Percentiles rank a stretch among this genome's conserved stretches.
phyloP scores from a whole-genome alignment of 1,140 invertebrate species.

The Eupeodes corollae region DNA sequence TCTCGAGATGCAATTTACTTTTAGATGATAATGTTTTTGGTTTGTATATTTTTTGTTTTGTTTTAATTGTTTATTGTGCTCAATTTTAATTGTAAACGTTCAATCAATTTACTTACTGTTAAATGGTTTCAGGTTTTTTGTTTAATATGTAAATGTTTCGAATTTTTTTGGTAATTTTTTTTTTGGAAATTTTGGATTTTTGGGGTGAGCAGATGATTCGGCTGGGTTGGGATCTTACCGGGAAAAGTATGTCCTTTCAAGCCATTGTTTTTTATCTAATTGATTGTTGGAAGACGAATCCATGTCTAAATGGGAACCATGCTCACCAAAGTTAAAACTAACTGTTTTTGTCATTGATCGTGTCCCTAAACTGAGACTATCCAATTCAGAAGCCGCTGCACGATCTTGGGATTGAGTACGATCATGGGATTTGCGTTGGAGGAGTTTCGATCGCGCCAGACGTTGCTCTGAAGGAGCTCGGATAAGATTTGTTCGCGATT shows the following conservation, averaged over 20 bases:
- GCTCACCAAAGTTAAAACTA: conserved; percentile 37
- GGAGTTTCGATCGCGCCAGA: not conserved
- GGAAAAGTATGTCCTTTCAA: conserved; percentile 35
- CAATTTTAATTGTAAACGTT: not conserved
- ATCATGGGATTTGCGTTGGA: conserved; percentile 7
- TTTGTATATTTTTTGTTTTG: not conserved
- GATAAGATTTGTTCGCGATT: not conserved
- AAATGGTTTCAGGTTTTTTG: too few species aligned
- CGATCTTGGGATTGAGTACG: conserved; percentile 32
- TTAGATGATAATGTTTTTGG: not conserved
- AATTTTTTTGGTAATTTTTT: not conserved
- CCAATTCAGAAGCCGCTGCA: conserved; percentile 19
- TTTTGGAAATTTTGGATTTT: conserved; percentile 4
- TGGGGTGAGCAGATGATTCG: not conserved
- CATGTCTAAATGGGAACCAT: conserved; percentile 30
- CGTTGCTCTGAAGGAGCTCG: conserved; percentile 26
- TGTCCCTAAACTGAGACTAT: conserved; percentile 20
- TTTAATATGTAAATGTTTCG: not conserved
- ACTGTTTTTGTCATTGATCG: conserved; percentile 36
- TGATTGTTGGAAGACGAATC: conserved; percentile 25
- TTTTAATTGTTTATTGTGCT: not conserved
- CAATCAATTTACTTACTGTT: not conserved
- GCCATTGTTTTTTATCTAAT: conserved; percentile 28
- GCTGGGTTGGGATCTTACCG: conserved; percentile 27
- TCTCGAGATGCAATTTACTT: not conserved